Base-by-base conservation (phyloP, 2,113 vertebrate genomes). In the Mystacornis crossleyi region DNA sequence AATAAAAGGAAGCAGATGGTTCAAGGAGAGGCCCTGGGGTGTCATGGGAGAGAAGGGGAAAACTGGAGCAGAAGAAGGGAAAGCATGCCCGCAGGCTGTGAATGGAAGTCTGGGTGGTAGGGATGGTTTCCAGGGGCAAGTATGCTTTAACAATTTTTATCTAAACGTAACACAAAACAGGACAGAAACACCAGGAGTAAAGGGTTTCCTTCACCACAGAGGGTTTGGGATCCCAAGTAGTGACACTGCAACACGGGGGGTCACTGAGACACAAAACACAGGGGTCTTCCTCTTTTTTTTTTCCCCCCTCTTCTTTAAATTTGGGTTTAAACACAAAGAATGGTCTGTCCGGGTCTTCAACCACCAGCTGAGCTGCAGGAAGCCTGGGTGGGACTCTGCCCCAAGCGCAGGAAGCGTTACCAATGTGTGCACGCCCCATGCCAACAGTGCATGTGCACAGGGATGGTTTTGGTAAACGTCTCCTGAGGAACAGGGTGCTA, bases 1-100 rank as follows among this genome's bases (percentile, higher is more conserved):
- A 53, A 93, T 81, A 94, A 95, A 90, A 95, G 87, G 86, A 83
- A 97, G 86, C 91, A 97, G 92, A 90, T 94, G 91, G 92, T 94
- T 94, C 79, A 65, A 89, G 91, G 81, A 96, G 86, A 86, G 53
- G 85, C 91, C 92, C 85, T 23, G 2, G 57, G 75, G 75, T 92
- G 65, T 83, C 73, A 92, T 74, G 58, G 83, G 43, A 93, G 53
- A 92, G 83, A 81, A 83, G 60, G 64, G 26, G 43, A 84, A 95
- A 94, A 86, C 64, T 90, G 64, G 82, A 96, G 69, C 64, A 93
- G 57, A 81, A 84, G 48, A 87, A 92, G 23, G 61, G 48, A 96
- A 86, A 93, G 70, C 57, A 95, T 77, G 55, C 43, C 69, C 82
- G 93, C 29, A 57, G 81, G 75, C 74, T 93, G 57, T 66, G 65